Evolutionary conservation across 2,113 vertebrate species (phyloP), one percentile per base, ranked within the genome.

Genomic region (Dipodomys stephensi): DNA sequence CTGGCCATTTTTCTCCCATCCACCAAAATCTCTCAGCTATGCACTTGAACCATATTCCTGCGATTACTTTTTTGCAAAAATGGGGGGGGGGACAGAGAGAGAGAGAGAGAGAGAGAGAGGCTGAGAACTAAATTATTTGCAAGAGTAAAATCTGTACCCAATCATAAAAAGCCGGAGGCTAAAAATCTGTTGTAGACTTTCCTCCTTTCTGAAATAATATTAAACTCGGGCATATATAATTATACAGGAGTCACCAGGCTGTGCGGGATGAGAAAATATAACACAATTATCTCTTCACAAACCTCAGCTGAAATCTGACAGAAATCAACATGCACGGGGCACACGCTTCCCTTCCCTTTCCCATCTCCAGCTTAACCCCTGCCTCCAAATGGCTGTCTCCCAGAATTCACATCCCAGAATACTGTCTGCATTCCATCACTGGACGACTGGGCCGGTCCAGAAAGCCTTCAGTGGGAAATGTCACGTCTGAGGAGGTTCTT

Each of bases 271-370:
- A 96, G 96, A 95, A 97, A 96, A 97, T 95, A 96, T 95, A 96
- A 87, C 93, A 94, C 96, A 96, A 97, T 97, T 96, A 96, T 96
- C 96, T 96, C 96, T 95, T 97, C 96, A 95, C 95, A 92, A 88
- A 96, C 94, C 91, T 89, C 90, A 68, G 80, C 91, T 96, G 87
- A 97, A 96, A 96, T 94, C 91, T 97, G 96, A 96, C 96, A 94
- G 93, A 95, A 94, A 95, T 86, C 96, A 96, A 96, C 96, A 91
- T 2, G 87, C 95, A 87, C 69, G 23, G 73, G 86, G 83, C 94
- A 84, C 25, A 35, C 30, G 32, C 46, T n/a, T 73, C 64, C 30
- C 68, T 82, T 88, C 87, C 78, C 69, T 30, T 62, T 64, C 90
- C 82, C 35, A 57, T 93, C 81, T 93, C 65, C 74, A 49, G 0